phyloP scores from a whole-genome alignment of 2,888 invertebrate species.

The Gnatocerus cornutus region DNA sequence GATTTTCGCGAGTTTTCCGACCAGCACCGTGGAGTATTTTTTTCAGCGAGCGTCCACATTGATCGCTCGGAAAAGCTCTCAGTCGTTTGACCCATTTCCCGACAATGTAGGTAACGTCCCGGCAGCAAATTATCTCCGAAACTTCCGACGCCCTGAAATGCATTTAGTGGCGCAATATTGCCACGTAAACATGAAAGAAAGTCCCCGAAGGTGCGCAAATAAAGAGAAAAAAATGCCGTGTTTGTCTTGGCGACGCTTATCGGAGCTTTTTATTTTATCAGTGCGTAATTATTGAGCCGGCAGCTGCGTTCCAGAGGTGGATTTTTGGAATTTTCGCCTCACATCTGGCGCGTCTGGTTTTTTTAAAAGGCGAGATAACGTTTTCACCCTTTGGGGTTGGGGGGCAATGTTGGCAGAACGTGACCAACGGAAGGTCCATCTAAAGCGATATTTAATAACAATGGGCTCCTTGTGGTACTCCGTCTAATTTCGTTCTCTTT shows the following conservation, averaged over 20 bases:
- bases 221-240: neutral
- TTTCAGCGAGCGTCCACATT: neutral
- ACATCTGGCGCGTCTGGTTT: slow-evolving; percentile 51
- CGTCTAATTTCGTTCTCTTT: neutral
- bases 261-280: slow-evolving; percentile 20
- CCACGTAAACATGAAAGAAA: slow-evolving; percentile 13
- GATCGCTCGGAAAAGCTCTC: neutral
- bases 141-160: neutral
- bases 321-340: slow-evolving; percentile 38
- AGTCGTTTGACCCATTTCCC: slow-evolving; percentile 7
- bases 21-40: neutral
- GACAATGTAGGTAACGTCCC: slow-evolving; percentile 13
- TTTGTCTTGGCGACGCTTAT: slow-evolving; percentile 14
- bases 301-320: slow-evolving; percentile 23
- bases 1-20: slow-evolving; percentile 11
- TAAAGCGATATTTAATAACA: no score
- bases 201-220: neutral
- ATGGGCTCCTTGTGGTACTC: no score
- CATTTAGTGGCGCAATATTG: slow-evolving; percentile 10
- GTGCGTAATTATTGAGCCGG: slow-evolving; percentile 9
- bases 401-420: no score
- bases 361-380: slow-evolving; percentile 48
- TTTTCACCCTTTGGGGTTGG: slow-evolving; percentile 50
- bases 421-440: no score
- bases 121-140: slow-evolving; percentile 15